Percentiles rank a stretch among this genome's conserved stretches.
Evolutionary conservation across 2,113 vertebrate species (phyloP).

Genomic region (Gasterosteus nipponicus): DNA sequence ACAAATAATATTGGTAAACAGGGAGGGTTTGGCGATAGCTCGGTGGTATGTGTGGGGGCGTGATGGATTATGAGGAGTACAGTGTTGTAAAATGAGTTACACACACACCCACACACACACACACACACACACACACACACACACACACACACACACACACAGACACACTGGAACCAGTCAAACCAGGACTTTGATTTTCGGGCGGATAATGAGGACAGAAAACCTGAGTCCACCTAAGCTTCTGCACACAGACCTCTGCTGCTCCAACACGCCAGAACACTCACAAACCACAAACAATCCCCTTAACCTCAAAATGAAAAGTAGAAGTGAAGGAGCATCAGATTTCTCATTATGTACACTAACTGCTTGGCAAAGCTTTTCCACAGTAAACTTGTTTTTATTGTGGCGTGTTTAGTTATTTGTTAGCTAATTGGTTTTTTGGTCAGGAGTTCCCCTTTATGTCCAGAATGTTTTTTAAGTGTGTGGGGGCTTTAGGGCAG

Average conservation of each 20-base stretch:
- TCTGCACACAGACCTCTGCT: slow-evolving; percentile 12
- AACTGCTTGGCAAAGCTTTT: slow-evolving; percentile 44
- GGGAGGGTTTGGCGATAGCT: not conserved
- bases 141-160: not conserved
- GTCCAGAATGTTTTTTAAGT: slow-evolving; percentile 30
- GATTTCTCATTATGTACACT: slow-evolving; percentile 25
- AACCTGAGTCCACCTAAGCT: not conserved
- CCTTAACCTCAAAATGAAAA: slow-evolving; percentile 22
- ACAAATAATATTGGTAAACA: not conserved
- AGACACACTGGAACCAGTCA: slow-evolving; percentile 37
- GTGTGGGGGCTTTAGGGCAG: slow-evolving; percentile 4
- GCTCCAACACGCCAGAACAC: slow-evolving; percentile 21
- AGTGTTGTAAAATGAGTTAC: not conserved
- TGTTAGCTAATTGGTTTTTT: slow-evolving; percentile 65
- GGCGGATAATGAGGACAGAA: slow-evolving; percentile 6
- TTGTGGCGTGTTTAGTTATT: slow-evolving; percentile 54
- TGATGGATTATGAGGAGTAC: not conserved
- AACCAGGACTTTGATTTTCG: slow-evolving; percentile 25
- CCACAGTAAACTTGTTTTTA: slow-evolving; percentile 24
- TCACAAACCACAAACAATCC: slow-evolving; percentile 44
- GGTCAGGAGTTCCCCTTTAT: slow-evolving; percentile 71
- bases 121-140: not conserved
- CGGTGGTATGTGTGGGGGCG: not conserved
- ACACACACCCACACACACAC: not conserved
- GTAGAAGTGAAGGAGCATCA: slow-evolving; percentile 17